Evolutionary conservation across 2,888 invertebrate genomes (phyloP).

Genomic region (Pristionchus maxplancki): DNA sequence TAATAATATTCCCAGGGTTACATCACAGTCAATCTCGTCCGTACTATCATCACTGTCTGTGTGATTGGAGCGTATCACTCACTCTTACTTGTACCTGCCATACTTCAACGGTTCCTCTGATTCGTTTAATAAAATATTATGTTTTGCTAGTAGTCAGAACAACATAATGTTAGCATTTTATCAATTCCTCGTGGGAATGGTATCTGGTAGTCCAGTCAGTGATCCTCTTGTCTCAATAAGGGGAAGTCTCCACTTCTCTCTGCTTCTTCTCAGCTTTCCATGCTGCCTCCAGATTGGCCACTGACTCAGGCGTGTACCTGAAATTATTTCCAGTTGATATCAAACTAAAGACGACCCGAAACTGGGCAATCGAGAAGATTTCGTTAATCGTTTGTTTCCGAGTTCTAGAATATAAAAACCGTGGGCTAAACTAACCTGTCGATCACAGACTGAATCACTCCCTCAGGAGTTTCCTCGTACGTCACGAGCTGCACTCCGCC

Average conservation of each 20-base stretch:
- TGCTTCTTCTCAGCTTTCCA: slow-evolving; percentile 60
- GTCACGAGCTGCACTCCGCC: slow-evolving; percentile 83
- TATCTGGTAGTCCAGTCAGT: not conserved
- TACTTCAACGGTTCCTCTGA: slow-evolving; percentile 37
- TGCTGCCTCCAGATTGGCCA: slow-evolving; percentile 59
- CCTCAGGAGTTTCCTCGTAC: slow-evolving; percentile 87
- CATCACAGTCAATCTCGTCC: slow-evolving; percentile 24
- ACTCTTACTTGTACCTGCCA: slow-evolving; percentile 36
- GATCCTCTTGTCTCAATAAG: not conserved
- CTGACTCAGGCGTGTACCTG: slow-evolving; percentile 23
- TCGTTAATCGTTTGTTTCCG: too few relatives aligned
- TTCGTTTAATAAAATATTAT: not conserved
- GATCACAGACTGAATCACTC: slow-evolving; percentile 89
- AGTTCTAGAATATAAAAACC: too few relatives aligned
- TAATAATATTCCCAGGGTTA: slow-evolving; percentile 4
- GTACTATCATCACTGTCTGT: slow-evolving; percentile 19
- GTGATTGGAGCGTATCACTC: slow-evolving; percentile 39
- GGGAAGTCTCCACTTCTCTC: not conserved
- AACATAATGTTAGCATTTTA: not conserved
- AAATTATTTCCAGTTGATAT: not conserved
- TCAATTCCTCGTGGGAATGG: not conserved
- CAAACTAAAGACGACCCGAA: too few relatives aligned
- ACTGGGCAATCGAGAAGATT: too few relatives aligned
- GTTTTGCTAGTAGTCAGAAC: not conserved
- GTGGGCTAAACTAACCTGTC: slow-evolving; percentile 85